A percentile compares a stretch with the other conserved stretches of the same genome.
Evolutionary conservation across 2,797 vertebrate genomes (phyloP).

Genomic region (Pseudomugil gertrudae): DNA sequence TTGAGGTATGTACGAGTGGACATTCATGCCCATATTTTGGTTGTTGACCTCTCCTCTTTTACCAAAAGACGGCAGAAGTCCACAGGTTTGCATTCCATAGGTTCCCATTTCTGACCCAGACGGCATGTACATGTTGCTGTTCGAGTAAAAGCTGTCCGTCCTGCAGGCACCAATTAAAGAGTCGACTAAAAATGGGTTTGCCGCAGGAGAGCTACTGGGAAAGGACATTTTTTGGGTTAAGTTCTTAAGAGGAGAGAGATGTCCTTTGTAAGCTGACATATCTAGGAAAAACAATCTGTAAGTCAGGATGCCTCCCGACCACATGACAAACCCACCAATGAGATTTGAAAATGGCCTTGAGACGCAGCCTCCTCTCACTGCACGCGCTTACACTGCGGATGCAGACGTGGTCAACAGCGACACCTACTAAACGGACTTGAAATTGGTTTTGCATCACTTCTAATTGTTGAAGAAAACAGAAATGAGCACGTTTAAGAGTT

Average conservation of each 20-base stretch:
- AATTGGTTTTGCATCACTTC: conserved; percentile 71
- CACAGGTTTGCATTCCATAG: conserved; percentile 99
- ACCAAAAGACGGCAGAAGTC: conserved; percentile 98
- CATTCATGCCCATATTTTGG: conserved; percentile 98
- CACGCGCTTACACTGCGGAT: conserved; percentile 81
- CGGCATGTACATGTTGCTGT: conserved; percentile 99
- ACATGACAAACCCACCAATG: conserved; percentile 99
- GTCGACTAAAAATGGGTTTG: conserved; percentile 98
- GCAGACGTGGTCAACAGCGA: conserved; percentile 95
- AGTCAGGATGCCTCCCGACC: conserved; percentile 96
- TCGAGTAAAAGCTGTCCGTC: conserved; percentile 98
- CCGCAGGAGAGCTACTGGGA: conserved; percentile 97
- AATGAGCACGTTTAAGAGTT: conserved; percentile 2
- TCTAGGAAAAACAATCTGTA: conserved; percentile 99
- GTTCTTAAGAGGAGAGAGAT: conserved; percentile 94
- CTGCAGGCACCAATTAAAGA: conserved; percentile 98
- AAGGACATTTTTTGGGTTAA: conserved; percentile 91
- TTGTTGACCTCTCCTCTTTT: conserved; percentile 96
- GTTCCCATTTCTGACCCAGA: conserved; percentile 96
- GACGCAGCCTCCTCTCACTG: conserved; percentile 90
- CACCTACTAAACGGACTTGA: conserved; percentile 89
- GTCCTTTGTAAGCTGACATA: conserved; percentile 99
- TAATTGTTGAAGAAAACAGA: conserved; percentile 16
- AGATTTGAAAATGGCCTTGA: conserved; percentile 99
- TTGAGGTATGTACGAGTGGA: conserved; percentile 98